These are phyloP conservation scores for Stenoptilia bipunctidactyla DNA, from an alignment of 2,888 invertebrate genomes.

Conservation along the genomic window DNA sequence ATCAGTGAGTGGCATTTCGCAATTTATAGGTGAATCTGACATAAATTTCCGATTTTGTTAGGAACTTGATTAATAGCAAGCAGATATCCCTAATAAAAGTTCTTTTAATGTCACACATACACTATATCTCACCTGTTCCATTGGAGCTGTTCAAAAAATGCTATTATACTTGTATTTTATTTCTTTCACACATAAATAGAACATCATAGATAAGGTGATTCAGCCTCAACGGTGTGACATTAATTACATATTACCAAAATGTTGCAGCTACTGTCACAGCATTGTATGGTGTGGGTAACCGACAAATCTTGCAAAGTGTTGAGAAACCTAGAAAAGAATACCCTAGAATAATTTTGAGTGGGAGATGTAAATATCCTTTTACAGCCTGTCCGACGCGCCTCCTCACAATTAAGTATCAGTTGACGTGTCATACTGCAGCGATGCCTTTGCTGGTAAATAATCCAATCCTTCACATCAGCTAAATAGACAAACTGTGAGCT, in stretches of 20 bases:
- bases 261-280: constrained; percentile 55
- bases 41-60: no score
- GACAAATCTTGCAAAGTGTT: constrained; percentile 42
- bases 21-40: background rate
- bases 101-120: constrained; percentile 55
- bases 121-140: constrained; percentile 65
- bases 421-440: background rate
- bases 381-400: constrained; percentile 12
- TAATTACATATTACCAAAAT: constrained; percentile 51
- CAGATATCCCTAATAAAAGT: constrained; percentile 16
- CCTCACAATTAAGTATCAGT: constrained; percentile 17
- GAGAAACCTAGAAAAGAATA: constrained; percentile 69
- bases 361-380: constrained; percentile 17
- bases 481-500: constrained; percentile 45
- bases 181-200: constrained; percentile 63
- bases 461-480: constrained; percentile 35
- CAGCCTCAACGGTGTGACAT: constrained; percentile 59
- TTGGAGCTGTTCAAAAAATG: constrained; percentile 68
- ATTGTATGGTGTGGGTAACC: constrained; percentile 39
- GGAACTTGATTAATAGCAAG: background rate
- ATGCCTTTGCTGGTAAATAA: background rate
- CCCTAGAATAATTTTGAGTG: constrained; percentile 59
- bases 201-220: constrained; percentile 62
- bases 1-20: no score
- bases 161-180: constrained; percentile 61